phyloP scores from a whole-genome alignment of 1,140 invertebrate genomes.

The Batillaria attramentaria region DNA sequence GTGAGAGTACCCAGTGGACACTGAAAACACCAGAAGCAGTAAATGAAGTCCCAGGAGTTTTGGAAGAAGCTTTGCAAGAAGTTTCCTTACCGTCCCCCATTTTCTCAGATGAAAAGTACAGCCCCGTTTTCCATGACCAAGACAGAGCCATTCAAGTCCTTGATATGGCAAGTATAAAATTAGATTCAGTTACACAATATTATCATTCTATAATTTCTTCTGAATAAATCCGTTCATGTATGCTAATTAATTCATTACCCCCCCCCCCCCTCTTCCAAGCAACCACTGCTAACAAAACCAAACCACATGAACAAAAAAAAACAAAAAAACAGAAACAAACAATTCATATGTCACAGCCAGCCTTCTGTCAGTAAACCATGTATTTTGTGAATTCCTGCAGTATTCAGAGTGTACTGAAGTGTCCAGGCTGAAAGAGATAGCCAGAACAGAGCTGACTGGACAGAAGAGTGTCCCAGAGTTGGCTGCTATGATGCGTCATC shows the following conservation, averaged over 20 bases:
- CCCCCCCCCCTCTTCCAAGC: neutral
- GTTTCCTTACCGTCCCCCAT: constrained; percentile 6
- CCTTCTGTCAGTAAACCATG: neutral
- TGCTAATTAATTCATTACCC: neutral
- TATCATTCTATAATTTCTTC: neutral
- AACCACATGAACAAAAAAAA: neutral
- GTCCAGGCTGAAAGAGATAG: constrained; percentile 44
- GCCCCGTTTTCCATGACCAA: constrained; percentile 31
- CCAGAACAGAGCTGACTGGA: constrained; percentile 32
- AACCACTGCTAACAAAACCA: neutral
- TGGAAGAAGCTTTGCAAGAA: neutral
- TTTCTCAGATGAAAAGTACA: constrained; percentile 5
- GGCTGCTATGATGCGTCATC: constrained; percentile 45
- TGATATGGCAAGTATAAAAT: constrained; percentile 26
- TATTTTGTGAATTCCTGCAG: constrained; percentile 34
- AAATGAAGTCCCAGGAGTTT: neutral
- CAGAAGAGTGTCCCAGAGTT: constrained; percentile 26
- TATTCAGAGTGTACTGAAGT: constrained; percentile 47
- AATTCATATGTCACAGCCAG: neutral
- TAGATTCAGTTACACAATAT: too few species aligned
- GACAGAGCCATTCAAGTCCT: constrained; percentile 17
- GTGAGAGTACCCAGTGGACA: neutral
- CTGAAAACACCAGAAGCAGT: neutral
- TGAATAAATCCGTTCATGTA: neutral
- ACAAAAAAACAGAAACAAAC: neutral